Base-by-base conservation (phyloP, 2,113 vertebrate species). In the Leuciscus idus region DNA sequence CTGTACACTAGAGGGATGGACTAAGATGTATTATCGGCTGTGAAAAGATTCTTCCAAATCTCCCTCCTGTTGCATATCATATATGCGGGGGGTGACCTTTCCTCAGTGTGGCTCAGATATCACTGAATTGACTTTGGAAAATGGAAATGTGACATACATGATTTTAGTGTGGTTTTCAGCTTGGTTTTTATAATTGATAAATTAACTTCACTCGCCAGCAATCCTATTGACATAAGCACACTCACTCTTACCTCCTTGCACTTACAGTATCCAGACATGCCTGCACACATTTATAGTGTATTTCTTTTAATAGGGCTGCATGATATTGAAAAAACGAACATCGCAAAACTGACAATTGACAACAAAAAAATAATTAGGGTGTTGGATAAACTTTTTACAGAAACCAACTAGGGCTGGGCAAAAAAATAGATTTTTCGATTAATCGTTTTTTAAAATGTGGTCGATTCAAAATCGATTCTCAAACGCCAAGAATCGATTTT, bases 31-130 rank as follows among this genome's bases (percentile, higher is more conserved):
- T 55, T 77, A 10, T 55, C 23, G 9, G 7, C 57, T 43, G 12
- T 64, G n/a, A 36, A 66, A 64, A 48, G n/a, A 50, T 66, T 48
- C 57, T 68, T 33, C 19, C 43, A 82, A 33, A 50, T 52, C 8
- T 33, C 1, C 46, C 19, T 70, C 80, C 28, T 82, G 39, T 21
- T 68, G n/a, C 43, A 21, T 30, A 21, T 82, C 39, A 48, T 30
- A 15, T 82, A 81, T 33, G 17, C 2, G 1, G n/a, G 39, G 39
- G 17, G 15, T 81, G 78, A 81, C 78, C 39, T 81, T 77, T 55
- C 17, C 48, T 19, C n/a, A 64, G 80, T 82, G 43, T 66, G 36
- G 39, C 61, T 66, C 13, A 9, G 13, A n/a, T 80, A 46, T 39
- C 21, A 0, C 11, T 10, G 23, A 46, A 64, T 66, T 81, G 59